A percentile compares a stretch with the other conserved stretches of the same genome.
Conservation (phyloP, 1,140 invertebrate genomes). For the Drosophila sulfurigaster region DNA sequence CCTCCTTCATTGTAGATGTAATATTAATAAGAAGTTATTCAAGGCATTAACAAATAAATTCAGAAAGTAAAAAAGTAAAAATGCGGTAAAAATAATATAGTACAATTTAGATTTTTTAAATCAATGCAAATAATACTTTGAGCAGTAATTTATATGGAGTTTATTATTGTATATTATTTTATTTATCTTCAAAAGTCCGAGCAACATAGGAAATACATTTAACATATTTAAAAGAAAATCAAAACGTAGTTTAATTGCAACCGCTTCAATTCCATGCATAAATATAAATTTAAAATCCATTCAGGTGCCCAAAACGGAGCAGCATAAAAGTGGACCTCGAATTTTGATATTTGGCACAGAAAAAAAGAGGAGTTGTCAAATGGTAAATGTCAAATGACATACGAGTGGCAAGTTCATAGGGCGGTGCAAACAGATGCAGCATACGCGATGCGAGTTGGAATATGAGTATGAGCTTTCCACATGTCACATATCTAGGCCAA, state of each 20-base stretch:
- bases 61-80: too few species aligned
- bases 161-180: too few species aligned
- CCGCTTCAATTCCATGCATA: neutral
- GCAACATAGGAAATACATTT: too few species aligned
- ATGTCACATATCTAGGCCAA: constrained; percentile 41
- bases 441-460: neutral
- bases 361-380: constrained; percentile 16
- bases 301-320: constrained; percentile 3
- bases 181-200: too few species aligned
- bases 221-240: neutral
- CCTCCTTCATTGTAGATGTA: too few species aligned
- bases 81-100: too few species aligned
- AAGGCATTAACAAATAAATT: too few species aligned
- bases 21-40: too few species aligned
- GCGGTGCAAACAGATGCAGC: neutral
- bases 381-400: constrained; percentile 5
- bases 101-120: too few species aligned
- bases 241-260: constrained; percentile 2
- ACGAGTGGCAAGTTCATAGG: constrained; percentile 30
- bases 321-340: constrained; percentile 1
- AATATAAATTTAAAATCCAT: constrained; percentile 26
- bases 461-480: constrained; percentile 3
- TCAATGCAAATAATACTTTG: too few species aligned
- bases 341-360: constrained; percentile 5
- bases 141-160: too few species aligned